Evolutionary conservation across 2,797 vertebrate genomes (phyloP).

Genomic region (Loriculus beryllinus): DNA sequence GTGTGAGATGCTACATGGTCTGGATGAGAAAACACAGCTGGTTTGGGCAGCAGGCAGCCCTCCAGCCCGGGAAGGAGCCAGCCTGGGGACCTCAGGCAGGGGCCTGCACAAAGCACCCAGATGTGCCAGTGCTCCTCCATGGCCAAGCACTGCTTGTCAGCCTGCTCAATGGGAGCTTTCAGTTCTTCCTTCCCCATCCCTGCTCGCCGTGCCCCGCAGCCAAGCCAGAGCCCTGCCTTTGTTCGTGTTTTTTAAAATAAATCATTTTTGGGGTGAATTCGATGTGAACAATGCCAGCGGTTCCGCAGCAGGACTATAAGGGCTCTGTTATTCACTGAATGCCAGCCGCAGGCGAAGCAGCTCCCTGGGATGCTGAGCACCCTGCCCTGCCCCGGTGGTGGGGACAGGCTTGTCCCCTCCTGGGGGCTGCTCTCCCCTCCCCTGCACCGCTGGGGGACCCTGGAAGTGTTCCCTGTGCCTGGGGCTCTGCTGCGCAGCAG

Average conservation of each 20-base stretch:
- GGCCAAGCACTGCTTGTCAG: not conserved
- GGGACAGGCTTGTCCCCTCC: not conserved
- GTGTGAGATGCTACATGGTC: accelerated
- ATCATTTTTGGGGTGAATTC: slow-evolving; percentile 19
- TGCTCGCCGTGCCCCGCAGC: not conserved
- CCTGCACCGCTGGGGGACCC: not conserved
- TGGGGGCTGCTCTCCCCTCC: not conserved
- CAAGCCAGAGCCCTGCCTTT: not conserved
- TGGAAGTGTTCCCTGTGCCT: not conserved
- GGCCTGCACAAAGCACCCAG: not conserved
- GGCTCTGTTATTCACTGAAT: not conserved
- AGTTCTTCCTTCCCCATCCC: not conserved
- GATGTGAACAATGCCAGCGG: not conserved
- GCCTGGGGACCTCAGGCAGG: not conserved
- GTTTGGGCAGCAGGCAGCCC: not conserved
- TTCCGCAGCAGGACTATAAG: not conserved
- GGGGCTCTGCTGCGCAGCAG: not conserved
- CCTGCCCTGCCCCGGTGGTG: accelerated
- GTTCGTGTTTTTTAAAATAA: not conserved
- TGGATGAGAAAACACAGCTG: not conserved
- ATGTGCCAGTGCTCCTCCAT: accelerated
- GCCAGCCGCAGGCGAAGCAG: not conserved
- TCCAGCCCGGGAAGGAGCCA: not conserved
- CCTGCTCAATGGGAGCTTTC: slow-evolving; percentile 33
- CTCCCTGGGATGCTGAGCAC: not conserved